Evolutionary conservation across 2,113 vertebrate species (phyloP).

Genomic region (Paradoxurus hermaphroditus): DNA sequence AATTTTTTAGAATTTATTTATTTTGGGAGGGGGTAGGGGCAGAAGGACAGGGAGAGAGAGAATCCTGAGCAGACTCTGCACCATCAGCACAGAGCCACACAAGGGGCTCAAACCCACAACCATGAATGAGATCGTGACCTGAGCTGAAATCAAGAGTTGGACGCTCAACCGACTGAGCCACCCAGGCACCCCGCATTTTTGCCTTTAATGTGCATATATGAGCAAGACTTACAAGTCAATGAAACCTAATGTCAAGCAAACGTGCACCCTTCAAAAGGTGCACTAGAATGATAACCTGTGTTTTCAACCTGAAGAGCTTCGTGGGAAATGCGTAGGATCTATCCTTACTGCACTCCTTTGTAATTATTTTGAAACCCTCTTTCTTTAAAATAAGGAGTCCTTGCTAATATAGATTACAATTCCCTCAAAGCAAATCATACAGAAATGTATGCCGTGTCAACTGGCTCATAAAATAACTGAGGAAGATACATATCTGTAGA

Average conservation of each 20-base stretch:
- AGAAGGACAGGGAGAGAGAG: too few relatives aligned
- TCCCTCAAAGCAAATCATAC: conserved; percentile 62
- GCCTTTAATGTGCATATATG: not conserved
- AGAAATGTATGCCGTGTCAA: conserved; percentile 51
- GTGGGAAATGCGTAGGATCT: conserved; percentile 26
- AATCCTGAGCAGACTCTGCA: too few relatives aligned
- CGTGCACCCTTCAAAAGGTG: not conserved
- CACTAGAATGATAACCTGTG: conserved; percentile 6
- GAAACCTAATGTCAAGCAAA: not conserved
- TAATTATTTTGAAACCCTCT: conserved; percentile 37
- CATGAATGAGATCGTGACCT: too few relatives aligned
- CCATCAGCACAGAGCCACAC: too few relatives aligned
- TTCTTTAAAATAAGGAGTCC: conserved; percentile 39
- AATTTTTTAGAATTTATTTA: too few relatives aligned
- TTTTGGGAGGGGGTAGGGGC: too few relatives aligned
- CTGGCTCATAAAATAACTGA: conserved; percentile 56
- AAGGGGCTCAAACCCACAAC: too few relatives aligned
- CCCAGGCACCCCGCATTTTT: not conserved
- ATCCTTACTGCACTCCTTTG: not conserved
- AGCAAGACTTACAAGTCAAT: conserved; percentile 17
- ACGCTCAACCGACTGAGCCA: too few relatives aligned
- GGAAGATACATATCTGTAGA: conserved; percentile 4
- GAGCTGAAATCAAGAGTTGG: too few relatives aligned
- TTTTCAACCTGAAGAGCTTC: not conserved
- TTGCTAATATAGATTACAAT: conserved; percentile 53